phyloP scores from a whole-genome alignment of 2,113 vertebrate species.

The Corythaixoides concolor region DNA sequence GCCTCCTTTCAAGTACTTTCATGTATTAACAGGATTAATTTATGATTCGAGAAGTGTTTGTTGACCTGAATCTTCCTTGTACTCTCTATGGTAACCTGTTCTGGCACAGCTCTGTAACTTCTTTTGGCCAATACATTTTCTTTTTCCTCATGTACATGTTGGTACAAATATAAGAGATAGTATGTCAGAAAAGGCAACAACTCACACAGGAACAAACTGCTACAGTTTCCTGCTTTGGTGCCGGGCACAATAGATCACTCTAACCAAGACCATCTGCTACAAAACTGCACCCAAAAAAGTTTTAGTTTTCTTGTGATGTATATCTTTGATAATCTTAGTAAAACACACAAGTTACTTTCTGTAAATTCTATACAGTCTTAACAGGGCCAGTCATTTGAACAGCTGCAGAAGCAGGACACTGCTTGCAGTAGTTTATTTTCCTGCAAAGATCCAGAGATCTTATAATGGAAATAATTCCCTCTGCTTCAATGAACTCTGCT shows the following conservation, averaged over 20 bases:
- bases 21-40: constrained; percentile 23
- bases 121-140: neutral
- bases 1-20: constrained; percentile 17
- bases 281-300: neutral
- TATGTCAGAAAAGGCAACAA: neutral
- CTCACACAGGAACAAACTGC: neutral
- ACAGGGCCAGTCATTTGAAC: neutral
- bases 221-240: neutral
- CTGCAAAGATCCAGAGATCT: neutral
- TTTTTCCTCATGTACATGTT: constrained; percentile 16
- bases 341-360: neutral
- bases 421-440: neutral
- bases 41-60: constrained; percentile 11
- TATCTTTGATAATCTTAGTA: neutral
- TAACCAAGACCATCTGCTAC: neutral
- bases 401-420: neutral
- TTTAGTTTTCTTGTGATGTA: neutral
- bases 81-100: constrained; percentile 18
- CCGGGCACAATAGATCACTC: neutral
- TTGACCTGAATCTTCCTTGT: constrained; percentile 23
- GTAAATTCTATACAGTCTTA: neutral
- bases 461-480: neutral
- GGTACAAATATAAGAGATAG: neutral
- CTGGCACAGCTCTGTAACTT: neutral
- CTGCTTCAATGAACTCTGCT: neutral